Evolutionary conservation across 1,140 invertebrate genomes (phyloP).

Genomic region (Pararge aegeria): DNA sequence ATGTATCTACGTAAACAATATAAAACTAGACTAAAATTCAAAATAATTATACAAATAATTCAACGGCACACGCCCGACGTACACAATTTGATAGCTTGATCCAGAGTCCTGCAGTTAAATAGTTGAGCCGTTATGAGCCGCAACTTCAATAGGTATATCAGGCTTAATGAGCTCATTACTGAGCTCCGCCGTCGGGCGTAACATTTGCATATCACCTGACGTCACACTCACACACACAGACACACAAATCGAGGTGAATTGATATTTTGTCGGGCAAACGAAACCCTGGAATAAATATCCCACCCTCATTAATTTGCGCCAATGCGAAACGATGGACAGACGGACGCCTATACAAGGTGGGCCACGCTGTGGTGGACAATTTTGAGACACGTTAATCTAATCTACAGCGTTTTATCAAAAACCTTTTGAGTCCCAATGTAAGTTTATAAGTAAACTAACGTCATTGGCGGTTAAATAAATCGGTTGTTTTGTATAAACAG

Average conservation of each 20-base stretch:
- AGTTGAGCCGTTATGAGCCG: slow-evolving; percentile 42
- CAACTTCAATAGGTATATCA: slow-evolving; percentile 47
- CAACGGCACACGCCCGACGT: slow-evolving; percentile 9
- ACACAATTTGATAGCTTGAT: slow-evolving; percentile 30
- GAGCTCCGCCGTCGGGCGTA: slow-evolving; percentile 32
- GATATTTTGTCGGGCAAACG: slow-evolving; percentile 62
- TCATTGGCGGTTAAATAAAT: too few relatives aligned
- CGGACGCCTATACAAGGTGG: slow-evolving; percentile 28
- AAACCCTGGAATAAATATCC: slow-evolving; percentile 72
- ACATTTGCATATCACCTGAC: slow-evolving; percentile 61
- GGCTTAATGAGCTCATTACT: slow-evolving; percentile 68
- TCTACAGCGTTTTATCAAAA: neutral
- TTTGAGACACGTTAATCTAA: neutral
- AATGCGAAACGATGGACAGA: slow-evolving; percentile 67
- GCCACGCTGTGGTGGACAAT: slow-evolving; percentile 18
- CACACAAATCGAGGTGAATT: slow-evolving; percentile 40
- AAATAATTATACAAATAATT: slow-evolving; percentile 1
- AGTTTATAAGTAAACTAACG: too few relatives aligned
- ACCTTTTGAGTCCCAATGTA: neutral
- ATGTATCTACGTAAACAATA: neutral
- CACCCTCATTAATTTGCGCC: slow-evolving; percentile 74
- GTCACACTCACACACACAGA: slow-evolving; percentile 34
- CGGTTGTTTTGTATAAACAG: too few relatives aligned
- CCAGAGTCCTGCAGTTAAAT: slow-evolving; percentile 37
- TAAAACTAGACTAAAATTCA: neutral